Evolutionary conservation across 2,797 vertebrate species (phyloP).

Genomic region (Numenius phaeopus): DNA sequence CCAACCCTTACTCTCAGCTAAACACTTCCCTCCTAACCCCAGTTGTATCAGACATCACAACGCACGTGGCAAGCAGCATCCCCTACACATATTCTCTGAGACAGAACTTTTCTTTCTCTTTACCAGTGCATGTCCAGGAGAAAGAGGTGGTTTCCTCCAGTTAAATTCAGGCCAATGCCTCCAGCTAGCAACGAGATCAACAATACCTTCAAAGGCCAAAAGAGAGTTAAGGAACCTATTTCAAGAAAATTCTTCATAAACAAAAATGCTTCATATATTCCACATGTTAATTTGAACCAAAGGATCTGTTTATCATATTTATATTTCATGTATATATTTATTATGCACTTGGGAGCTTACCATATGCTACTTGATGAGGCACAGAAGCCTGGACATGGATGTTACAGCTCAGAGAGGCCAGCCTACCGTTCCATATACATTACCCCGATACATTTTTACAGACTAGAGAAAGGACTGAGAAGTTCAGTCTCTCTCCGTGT

Average conservation of each 20-base stretch:
- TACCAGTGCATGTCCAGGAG: constrained; percentile 99
- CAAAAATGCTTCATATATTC: not conserved
- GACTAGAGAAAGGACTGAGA: not conserved
- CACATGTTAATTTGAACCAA: not conserved
- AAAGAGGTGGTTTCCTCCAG: constrained; percentile 96
- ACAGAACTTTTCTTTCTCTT: constrained; percentile 37
- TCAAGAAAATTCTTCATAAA: not conserved
- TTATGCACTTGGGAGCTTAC: not conserved
- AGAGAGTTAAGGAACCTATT: not conserved
- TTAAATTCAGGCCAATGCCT: constrained; percentile 93
- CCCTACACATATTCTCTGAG: not conserved
- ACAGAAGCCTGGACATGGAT: not conserved
- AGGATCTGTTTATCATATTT: not conserved
- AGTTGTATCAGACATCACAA: not conserved
- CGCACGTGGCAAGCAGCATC: not conserved
- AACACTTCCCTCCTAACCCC: not conserved
- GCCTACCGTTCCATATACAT: not conserved
- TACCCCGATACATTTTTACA: not conserved
- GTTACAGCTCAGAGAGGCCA: not conserved
- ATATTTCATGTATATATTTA: not conserved
- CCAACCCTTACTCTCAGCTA: not conserved
- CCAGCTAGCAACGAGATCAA: constrained; percentile 94
- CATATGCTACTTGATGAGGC: not conserved
- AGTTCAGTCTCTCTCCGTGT: not conserved
- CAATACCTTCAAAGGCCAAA: constrained; percentile 86